phyloP scores from a whole-genome alignment of 2,888 invertebrate genomes.

The Philhelius pedissequus region DNA sequence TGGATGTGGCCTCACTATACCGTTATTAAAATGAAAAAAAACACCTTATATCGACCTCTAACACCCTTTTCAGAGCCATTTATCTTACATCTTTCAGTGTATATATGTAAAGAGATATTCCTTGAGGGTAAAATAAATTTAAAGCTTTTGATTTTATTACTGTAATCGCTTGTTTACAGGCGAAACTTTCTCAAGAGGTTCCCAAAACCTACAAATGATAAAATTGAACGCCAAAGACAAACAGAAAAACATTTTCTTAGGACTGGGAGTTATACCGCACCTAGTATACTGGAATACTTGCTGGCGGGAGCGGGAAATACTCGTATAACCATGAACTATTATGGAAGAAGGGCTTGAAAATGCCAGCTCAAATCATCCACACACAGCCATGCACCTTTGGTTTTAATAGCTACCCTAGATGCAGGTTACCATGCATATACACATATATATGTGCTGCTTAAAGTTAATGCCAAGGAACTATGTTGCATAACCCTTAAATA shows the following conservation, averaged over 20 bases:
- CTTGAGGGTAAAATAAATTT: constrained; percentile 64
- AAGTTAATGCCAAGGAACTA: constrained; percentile 53
- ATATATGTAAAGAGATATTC: constrained; percentile 1
- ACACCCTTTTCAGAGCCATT: constrained; percentile 40
- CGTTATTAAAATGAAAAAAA: background rate
- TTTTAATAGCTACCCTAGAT: constrained; percentile 34
- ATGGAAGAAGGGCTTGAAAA: background rate
- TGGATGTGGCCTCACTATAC: background rate
- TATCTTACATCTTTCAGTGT: constrained; percentile 43
- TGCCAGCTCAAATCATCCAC: background rate
- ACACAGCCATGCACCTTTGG: background rate
- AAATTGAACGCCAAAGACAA: constrained; percentile 36
- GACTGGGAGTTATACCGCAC: background rate
- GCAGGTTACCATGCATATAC: constrained; percentile 18
- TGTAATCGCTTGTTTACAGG: constrained; percentile 65
- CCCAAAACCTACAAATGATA: constrained; percentile 20
- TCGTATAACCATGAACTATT: constrained; percentile 30
- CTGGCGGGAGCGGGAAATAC: background rate
- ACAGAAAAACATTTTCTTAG: constrained; percentile 24
- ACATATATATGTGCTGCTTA: background rate
- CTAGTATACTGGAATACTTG: background rate
- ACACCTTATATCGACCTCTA: constrained; percentile 8
- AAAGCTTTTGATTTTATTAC: constrained; percentile 65
- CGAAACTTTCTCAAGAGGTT: constrained; percentile 42
- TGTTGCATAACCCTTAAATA: constrained; percentile 48